Conservation (phyloP, 2,888 invertebrate genomes). For the Drosophila mettleri region DNA sequence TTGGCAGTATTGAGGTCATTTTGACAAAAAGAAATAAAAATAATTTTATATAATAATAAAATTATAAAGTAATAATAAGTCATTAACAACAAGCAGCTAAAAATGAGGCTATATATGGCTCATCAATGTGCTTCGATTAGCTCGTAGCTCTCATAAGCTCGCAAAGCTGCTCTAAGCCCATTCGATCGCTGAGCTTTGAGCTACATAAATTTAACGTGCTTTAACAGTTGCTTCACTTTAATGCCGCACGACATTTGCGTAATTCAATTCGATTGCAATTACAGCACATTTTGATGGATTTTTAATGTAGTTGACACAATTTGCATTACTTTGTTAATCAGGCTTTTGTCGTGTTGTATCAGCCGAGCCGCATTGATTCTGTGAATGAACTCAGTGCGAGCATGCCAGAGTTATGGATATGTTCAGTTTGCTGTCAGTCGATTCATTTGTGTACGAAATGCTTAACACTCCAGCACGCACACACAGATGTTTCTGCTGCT, state of each 20-base stretch:
- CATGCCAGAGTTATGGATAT: constrained; percentile 11
- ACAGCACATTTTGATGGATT: background rate
- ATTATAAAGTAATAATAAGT: no score
- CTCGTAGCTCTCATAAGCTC: no score
- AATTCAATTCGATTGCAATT: background rate
- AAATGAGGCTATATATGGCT: no score
- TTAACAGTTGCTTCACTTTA: background rate
- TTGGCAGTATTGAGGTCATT: no score
- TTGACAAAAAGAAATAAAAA: no score
- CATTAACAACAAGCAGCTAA: no score
- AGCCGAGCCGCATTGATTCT: background rate
- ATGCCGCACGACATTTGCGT: background rate
- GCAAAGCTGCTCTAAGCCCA: no score
- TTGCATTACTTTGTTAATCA: constrained; percentile 1
- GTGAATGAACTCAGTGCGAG: background rate
- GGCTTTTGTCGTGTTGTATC: background rate
- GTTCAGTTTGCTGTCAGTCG: constrained; percentile 29
- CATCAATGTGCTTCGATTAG: no score
- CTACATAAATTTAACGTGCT: background rate
- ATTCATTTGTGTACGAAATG: constrained; percentile 31
- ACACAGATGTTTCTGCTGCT: constrained; percentile 7
- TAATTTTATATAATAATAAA: no score
- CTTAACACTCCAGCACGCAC: constrained; percentile 14
- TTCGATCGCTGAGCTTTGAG: background rate
- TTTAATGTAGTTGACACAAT: background rate